These are phyloP conservation scores for Orestias chungarensis DNA, from an alignment of 2,797 vertebrate species.

Conservation along the genomic window DNA sequence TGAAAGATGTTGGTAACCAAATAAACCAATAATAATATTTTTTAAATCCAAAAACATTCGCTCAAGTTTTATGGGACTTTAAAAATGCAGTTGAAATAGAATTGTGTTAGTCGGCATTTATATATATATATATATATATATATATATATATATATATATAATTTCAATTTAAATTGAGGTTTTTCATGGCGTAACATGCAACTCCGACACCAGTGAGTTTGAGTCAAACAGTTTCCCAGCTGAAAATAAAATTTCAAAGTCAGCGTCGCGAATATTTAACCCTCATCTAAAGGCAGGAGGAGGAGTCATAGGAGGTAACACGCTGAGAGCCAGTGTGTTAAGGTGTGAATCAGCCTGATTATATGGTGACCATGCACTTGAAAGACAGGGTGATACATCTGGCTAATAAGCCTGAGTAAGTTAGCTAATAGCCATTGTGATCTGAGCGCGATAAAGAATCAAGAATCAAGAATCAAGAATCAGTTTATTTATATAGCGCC, in stretches of 20 bases:
- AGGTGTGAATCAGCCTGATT: constrained; percentile 78
- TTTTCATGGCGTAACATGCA: background rate
- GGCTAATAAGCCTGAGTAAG: constrained; percentile 75
- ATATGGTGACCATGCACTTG: constrained; percentile 84
- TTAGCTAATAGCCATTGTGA: constrained; percentile 63
- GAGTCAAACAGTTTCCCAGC: constrained; percentile 9
- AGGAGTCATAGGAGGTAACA: constrained; percentile 60
- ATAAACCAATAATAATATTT: too few relatives aligned
- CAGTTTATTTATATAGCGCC: too few relatives aligned
- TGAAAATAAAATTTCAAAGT: constrained; percentile 16
- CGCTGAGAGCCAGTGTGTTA: constrained; percentile 79
- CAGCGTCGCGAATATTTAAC: constrained; percentile 67
- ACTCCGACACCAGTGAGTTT: background rate
- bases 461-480: too few relatives aligned
- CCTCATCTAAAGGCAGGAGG: constrained; percentile 50
- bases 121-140: too few relatives aligned
- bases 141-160: too few relatives aligned
- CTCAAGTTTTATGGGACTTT: background rate
- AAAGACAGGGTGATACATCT: constrained; percentile 81
- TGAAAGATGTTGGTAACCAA: too few relatives aligned
- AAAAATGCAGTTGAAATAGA: background rate
- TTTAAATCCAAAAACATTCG: background rate
- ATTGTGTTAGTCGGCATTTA: too few relatives aligned
- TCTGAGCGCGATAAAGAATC: constrained; percentile 71
- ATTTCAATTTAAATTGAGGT: background rate